phyloP scores from a whole-genome alignment of 2,113 vertebrate species.

The Phrynosoma blainvillii region DNA sequence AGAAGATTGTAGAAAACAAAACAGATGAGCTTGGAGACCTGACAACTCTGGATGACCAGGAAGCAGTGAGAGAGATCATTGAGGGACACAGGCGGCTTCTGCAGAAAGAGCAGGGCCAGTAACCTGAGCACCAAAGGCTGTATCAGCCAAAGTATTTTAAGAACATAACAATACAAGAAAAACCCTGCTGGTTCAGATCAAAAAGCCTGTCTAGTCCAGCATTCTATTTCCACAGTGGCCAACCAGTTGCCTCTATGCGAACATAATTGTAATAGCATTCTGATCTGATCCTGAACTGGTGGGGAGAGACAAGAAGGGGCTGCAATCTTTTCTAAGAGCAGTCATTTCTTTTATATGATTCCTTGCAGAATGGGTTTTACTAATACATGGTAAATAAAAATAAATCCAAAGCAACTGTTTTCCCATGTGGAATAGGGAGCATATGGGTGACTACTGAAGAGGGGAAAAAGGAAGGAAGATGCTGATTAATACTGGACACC shows the following conservation, averaged over 20 bases:
- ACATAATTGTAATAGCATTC: too few species aligned
- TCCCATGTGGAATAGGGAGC: not conserved
- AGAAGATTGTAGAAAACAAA: constrained; percentile 79
- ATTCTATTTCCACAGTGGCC: not conserved
- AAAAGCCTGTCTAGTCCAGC: not conserved
- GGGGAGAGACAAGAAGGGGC: not conserved
- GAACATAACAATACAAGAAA: not conserved
- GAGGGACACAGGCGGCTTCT: constrained; percentile 61
- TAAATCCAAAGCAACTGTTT: not conserved
- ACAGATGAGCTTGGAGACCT: constrained; percentile 77
- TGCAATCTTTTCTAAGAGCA: not conserved
- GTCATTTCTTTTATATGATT: not conserved
- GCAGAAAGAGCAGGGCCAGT: constrained; percentile 27
- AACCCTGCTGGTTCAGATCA: not conserved
- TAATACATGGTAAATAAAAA: too few species aligned
- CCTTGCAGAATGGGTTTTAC: not conserved
- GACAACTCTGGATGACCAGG: constrained; percentile 79
- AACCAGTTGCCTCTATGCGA: not conserved
- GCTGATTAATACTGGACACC: not conserved
- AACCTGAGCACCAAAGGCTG: not conserved
- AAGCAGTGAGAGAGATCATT: constrained; percentile 76
- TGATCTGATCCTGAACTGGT: too few species aligned
- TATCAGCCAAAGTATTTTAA: not conserved
- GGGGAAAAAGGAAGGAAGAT: not conserved
- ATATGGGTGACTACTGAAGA: not conserved